Evolutionary conservation across 2,797 vertebrate species (phyloP), one percentile per base, ranked within the genome.

Genomic region (Babyrousa celebensis): DNA sequence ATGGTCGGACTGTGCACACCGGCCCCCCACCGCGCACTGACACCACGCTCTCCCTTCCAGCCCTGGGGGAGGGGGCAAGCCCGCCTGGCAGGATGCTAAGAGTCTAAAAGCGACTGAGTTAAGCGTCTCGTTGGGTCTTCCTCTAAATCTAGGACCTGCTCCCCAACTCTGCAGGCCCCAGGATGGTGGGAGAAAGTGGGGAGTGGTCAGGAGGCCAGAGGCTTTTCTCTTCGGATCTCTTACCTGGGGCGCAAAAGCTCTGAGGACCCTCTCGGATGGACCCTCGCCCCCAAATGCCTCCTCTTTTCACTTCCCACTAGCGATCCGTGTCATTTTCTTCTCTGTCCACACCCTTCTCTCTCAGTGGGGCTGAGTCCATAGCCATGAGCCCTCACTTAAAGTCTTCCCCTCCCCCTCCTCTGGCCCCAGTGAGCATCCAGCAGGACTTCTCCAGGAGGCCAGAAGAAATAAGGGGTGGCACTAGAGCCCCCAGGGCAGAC

Each of bases 301-400:
- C 72, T 54, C 72, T 29, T 32, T 70, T 65, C 67, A 36, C 85
- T 77, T 75, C 78, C 83, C 32, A 43, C 23, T 63, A 56, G 74
- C 29, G 11, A 77, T 77, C 75, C 7, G 1, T 67, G 89, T 75
- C 63, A 15, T 96, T 95, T 94, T 84, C 82, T 43, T 65, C 58
- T 75, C 48, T 36, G 89, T 95, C 91, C 96, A 98, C 97, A 97
- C 96, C 95, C 95, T 95, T 89, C 94, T 94, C 75, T 77, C 85
- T 95, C 84, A 71, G 36, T 91, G 85, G 92, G 92, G 78, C 85
- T 56, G 87, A 94, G 92, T 74, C 85, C 92, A 95, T 3, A 68
- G 88, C 87, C 85, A 16, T 16, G 43, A 96, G 91, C 77, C 91
- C 89, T 97, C 60, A 83, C 70, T 92, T 84, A 60, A 87, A 85